A percentile compares a stretch with the other conserved stretches of the same genome.
Evolutionary conservation across 2,888 invertebrate species (phyloP).

Genomic region (Podotricha telesiphe): DNA sequence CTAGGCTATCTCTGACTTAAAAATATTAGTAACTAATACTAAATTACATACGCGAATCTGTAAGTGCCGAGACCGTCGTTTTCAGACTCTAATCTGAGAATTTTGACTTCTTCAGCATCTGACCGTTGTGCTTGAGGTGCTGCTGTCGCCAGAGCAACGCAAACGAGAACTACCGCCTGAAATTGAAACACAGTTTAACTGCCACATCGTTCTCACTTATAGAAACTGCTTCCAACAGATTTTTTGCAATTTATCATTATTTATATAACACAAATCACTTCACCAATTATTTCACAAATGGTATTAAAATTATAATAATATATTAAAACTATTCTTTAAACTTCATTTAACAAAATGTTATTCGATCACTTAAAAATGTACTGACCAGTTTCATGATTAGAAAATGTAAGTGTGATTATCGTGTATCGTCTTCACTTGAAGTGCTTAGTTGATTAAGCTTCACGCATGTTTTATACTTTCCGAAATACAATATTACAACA

Average conservation of each 20-base stretch:
- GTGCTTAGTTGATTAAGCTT: constrained; percentile 60
- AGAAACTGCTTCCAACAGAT: not conserved
- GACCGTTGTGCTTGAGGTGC: constrained; percentile 57
- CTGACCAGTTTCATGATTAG: constrained; percentile 69
- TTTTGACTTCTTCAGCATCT: constrained; percentile 57
- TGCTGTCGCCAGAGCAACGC: constrained; percentile 64
- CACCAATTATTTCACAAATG: not conserved
- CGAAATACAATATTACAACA: constrained; percentile 70
- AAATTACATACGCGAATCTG: constrained; percentile 60
- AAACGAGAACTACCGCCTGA: constrained; percentile 72
- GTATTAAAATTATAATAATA: not conserved
- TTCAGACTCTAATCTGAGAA: constrained; percentile 63
- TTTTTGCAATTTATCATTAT: not conserved
- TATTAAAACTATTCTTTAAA: constrained; percentile 25
- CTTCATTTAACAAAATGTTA: no score
- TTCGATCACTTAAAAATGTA: constrained; percentile 46
- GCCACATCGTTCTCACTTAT: not conserved
- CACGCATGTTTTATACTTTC: constrained; percentile 71
- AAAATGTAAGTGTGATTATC: constrained; percentile 49
- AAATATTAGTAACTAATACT: not conserved
- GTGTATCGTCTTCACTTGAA: constrained; percentile 51
- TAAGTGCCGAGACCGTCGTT: constrained; percentile 71
- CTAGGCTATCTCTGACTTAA: not conserved
- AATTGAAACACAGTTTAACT: constrained; percentile 34
- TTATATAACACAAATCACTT: constrained; percentile 8